Base-by-base conservation (phyloP, 2,888 invertebrate species). In the Onchidella celtica region DNA sequence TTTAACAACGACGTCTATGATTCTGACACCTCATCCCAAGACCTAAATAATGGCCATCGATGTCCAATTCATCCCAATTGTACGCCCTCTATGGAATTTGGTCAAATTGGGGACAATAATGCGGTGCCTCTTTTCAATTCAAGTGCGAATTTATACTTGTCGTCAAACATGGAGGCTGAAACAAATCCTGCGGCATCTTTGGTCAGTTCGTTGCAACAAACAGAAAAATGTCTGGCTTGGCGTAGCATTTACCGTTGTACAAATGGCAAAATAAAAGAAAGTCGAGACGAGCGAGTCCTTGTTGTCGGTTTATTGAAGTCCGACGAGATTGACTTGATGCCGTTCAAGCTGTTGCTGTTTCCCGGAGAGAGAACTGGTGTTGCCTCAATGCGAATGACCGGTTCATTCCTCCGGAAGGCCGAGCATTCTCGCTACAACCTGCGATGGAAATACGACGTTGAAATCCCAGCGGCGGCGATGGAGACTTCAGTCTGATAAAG, bases 361-460 rank as follows among this genome's bases (percentile, higher is more conserved):
- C 65, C 65, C 4, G 65, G 65, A 0, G 47, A 76, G 21, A 63
- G 76, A 65, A n/a, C 47, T 21, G 55, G 55, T 24, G 24, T 21
- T n/a, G 29, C 38, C 1, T 47, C 29, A n/a, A 76, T 66, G 66
- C 11, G 65, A 47, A 24, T 76, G 40, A 76, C 29, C 1, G 76
- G 76, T 21, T 47, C 34, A 1, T 76, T 47, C n/a, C 27, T 76
- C 65, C 27, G 76, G 29, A 47, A 4, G 3, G n/a, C 76, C 29
- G 65, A 47, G 24, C 14, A 14, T n/a, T 65, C 76, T 1, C n/a
- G 14, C 0, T 76, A 47, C 34, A 63, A 55, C 4, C 24, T 76
- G 24, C 40, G 66, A 65, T 76, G 76, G 76, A 76, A 65, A 66
- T 76, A 76, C 47, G 65, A 63, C 17, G 14, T 76, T 6, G 27